phyloP scores from a whole-genome alignment of 2,888 invertebrate species.

The Atrina japonica region DNA sequence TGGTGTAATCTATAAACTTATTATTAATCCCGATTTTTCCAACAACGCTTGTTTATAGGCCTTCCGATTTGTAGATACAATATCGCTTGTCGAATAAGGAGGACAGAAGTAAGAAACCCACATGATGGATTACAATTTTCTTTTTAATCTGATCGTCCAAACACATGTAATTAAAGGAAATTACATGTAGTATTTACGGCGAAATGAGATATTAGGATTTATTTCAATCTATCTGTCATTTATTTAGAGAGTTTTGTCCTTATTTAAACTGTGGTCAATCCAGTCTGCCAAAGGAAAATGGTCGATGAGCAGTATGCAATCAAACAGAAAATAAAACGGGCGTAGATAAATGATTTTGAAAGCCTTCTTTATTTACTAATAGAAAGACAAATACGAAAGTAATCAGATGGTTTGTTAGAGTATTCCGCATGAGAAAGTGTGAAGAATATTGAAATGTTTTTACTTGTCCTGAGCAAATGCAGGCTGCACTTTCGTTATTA shows the following conservation, averaged over 20 bases:
- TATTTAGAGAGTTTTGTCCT: conserved; percentile 27
- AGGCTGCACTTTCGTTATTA: conserved; percentile 30
- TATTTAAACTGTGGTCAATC: conserved; percentile 24
- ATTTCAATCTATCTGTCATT: conserved; percentile 18
- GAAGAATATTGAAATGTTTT: conserved; percentile 6
- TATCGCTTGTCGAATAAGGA: no score
- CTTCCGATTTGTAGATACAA: no score
- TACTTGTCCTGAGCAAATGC: neutral
- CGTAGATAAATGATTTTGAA: conserved; percentile 33
- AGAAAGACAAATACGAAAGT: conserved; percentile 30
- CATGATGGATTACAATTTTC: conserved; percentile 28
- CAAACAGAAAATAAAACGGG: conserved; percentile 15
- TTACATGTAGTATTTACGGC: conserved; percentile 16
- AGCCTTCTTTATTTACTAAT: conserved; percentile 34
- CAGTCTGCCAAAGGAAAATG: neutral
- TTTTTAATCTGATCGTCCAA: conserved; percentile 13
- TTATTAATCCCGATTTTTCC: no score
- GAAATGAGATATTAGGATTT: conserved; percentile 17
- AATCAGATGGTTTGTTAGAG: neutral
- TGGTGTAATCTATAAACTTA: no score
- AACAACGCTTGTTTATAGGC: no score
- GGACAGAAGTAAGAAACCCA: neutral
- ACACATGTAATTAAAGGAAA: conserved; percentile 38
- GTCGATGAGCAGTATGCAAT: conserved; percentile 1
- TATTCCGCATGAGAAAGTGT: conserved; percentile 30